phyloP scores from a whole-genome alignment of 2,888 invertebrate genomes.

The Mesorhabditis sp. region DNA sequence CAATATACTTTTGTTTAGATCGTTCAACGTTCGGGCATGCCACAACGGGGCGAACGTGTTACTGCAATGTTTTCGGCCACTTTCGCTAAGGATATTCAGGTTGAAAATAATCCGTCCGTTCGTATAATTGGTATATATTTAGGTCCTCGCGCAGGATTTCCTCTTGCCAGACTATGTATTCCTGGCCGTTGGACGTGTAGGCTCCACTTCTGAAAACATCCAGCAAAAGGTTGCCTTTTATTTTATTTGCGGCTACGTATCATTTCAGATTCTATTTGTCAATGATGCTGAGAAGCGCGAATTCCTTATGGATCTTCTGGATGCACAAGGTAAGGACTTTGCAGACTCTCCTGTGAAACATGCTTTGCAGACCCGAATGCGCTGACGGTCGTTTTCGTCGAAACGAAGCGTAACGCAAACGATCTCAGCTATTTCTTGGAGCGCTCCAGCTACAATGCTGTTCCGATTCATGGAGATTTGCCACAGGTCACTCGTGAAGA shows the following conservation, averaged over 20 bases:
- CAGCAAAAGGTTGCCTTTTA: slow-evolving; percentile 69
- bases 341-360: too few species aligned
- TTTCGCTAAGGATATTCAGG: slow-evolving; percentile 96
- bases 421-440: slow-evolving; percentile 77
- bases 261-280: slow-evolving; percentile 78
- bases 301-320: slow-evolving; percentile 86
- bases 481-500: slow-evolving; percentile 76
- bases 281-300: slow-evolving; percentile 94
- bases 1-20: too few species aligned
- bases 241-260: too few species aligned
- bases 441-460: slow-evolving; percentile 76
- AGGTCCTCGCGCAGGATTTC: slow-evolving; percentile 92
- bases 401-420: slow-evolving; percentile 97
- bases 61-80: slow-evolving; percentile 99
- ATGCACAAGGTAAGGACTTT: slow-evolving; percentile 57
- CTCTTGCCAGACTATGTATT: slow-evolving; percentile 93
- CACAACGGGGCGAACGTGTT: slow-evolving; percentile 85
- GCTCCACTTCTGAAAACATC: slow-evolving; percentile 98
- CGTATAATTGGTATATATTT: slow-evolving; percentile 52
- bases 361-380: slow-evolving; percentile 50
- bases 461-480: slow-evolving; percentile 96
- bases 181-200: slow-evolving; percentile 96
- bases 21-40: slow-evolving; percentile 68
- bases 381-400: slow-evolving; percentile 93
- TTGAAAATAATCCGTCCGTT: slow-evolving; percentile 34